Base-by-base conservation (phyloP, 2,797 vertebrate species). In the Adrianichthys oophorus region DNA sequence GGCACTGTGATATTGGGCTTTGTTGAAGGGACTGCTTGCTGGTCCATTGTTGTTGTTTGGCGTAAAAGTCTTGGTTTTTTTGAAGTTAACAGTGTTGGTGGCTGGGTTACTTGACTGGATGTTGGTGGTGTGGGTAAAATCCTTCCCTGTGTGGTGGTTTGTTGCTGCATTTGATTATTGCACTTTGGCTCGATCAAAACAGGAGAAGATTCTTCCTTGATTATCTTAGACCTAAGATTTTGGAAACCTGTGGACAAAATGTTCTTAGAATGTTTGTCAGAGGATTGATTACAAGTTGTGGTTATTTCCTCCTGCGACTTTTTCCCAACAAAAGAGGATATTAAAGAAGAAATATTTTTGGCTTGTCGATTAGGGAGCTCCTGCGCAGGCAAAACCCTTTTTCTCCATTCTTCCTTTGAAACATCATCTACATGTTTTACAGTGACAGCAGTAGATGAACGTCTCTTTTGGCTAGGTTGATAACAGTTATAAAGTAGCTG, bases 241-340 rank as follows among this genome's bases (percentile, higher is more conserved):
- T 91, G 87, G 65, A 92, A 75, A 70, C 84, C 79, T 52, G 87
- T 88, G 15, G 84, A 73, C 48, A 91, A 37, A 70, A 92, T 83
- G 50, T 83, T 85, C 59, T 80, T 90, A 23, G 85, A 37, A 24
- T 79, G 68, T 67, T 84, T 86, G 40, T 86, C 87, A 66, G 72
- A 23, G 21, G 52, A 24, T 66, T 80, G 79, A 46, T 78, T 62
- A 19, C 7, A 65, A 52, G 61, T 49, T 76, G 90, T 91, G 24
- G 52, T 83, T n/a, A 71, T 47, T 62, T 89, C 90, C 48, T 77
- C 78, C 68, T 89, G 83, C 26, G 92, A 80, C 76, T 85, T 70
- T 87, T 92, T 95, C 18, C 80, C 86, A 65, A 95, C 89, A 85
- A 95, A 90, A 68, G 93, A 88, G 29, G 95, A 95, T 82, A 96